Percentiles rank a stretch among this genome's conserved stretches.
phyloP scores from a whole-genome alignment of 2,113 vertebrate species.

The Xiphophorus hellerii region DNA sequence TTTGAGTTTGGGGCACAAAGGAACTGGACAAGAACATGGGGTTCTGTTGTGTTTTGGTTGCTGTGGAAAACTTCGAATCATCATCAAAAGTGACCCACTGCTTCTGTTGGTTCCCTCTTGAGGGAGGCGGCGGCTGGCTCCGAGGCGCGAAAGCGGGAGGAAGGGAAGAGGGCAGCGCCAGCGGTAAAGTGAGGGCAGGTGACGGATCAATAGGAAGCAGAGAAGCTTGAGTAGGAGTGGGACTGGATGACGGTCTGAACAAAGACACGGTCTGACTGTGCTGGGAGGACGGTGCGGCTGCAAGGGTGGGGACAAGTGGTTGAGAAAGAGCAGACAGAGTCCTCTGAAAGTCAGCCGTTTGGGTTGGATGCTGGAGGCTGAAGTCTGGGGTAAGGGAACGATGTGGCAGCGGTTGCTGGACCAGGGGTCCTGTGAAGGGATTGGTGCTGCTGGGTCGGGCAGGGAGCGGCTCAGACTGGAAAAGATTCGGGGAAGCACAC shows the following conservation, averaged over 20 bases:
- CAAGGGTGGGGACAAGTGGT: constrained; percentile 64
- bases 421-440: constrained; percentile 81
- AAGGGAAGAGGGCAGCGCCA: constrained; percentile 48
- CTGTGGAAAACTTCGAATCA: constrained; percentile 50
- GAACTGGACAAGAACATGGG: constrained; percentile 30
- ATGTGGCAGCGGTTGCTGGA: constrained; percentile 51
- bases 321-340: constrained; percentile 53
- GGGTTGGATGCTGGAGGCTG: constrained; percentile 53
- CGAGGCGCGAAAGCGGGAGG: constrained; percentile 44
- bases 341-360: constrained; percentile 53
- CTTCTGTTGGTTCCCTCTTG: constrained; percentile 64
- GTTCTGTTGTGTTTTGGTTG: constrained; percentile 31
- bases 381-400: constrained; percentile 68
- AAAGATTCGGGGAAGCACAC: constrained; percentile 79
- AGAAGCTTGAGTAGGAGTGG: constrained; percentile 25
- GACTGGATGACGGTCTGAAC: constrained; percentile 33
- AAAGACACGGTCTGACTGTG: constrained; percentile 43
- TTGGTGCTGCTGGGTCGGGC: constrained; percentile 81
- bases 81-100: constrained; percentile 91
- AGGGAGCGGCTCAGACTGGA: constrained; percentile 68
- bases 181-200: constrained; percentile 48
- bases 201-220: constrained; percentile 8
- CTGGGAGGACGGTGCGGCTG: constrained; percentile 36
- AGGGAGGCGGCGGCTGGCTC: constrained; percentile 54
- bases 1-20: constrained; percentile 48